A percentile compares a stretch with the other conserved stretches of the same genome.
Conservation (phyloP, 2,113 vertebrate genomes). For the Phyllostomus hastatus region DNA sequence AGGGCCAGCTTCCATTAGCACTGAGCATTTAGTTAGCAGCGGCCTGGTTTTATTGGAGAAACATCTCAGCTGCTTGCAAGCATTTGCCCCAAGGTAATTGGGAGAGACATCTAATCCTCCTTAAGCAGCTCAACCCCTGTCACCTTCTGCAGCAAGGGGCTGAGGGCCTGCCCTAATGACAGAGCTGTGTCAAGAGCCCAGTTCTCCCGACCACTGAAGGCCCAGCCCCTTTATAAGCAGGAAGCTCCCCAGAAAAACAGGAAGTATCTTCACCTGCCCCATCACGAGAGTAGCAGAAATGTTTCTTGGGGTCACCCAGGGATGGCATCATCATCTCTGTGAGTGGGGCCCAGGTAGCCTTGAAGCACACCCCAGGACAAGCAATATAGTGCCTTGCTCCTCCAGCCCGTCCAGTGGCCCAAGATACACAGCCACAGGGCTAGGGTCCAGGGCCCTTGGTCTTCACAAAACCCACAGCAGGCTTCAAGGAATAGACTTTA, state of each 20-base stretch:
- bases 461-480: constrained; percentile 5
- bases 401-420: rapidly evolving
- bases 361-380: neutral
- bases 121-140: neutral
- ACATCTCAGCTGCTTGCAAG: neutral
- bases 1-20: neutral
- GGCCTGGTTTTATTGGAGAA: neutral
- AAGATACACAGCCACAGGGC: neutral
- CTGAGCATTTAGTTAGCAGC: neutral
- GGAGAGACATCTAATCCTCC: neutral
- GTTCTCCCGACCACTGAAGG: neutral
- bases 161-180: neutral
- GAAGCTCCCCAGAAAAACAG: neutral
- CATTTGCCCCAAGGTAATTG: neutral
- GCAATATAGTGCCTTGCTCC: neutral
- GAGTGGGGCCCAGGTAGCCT: neutral
- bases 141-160: neutral
- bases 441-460: neutral
- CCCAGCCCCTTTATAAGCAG: neutral
- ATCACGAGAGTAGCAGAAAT: rapidly evolving
- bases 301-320: neutral
- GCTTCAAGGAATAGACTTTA: constrained; percentile 57
- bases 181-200: neutral
- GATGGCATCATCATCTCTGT: neutral
- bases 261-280: neutral